Percentiles rank a stretch among this genome's conserved stretches.
Conservation (phyloP, 2,797 vertebrate species). For the Podarcis siculus region DNA sequence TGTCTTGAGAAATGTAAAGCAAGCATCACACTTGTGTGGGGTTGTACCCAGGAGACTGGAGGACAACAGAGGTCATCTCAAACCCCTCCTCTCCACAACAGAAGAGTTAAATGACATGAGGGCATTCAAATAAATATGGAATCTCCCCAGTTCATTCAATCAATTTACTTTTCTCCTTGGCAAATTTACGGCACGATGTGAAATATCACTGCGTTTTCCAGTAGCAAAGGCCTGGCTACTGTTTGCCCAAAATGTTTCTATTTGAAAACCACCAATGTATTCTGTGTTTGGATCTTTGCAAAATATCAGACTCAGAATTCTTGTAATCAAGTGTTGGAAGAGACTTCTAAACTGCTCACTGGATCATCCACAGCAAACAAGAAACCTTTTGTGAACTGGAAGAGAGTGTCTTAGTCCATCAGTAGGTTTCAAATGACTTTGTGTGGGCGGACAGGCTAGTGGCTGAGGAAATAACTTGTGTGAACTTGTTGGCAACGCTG, state of each 20-base stretch:
- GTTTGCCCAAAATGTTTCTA: neutral
- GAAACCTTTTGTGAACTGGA: neutral
- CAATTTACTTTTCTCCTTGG: neutral
- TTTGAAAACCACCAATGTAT: neutral
- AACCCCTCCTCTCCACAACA: neutral
- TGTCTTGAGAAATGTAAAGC: neutral
- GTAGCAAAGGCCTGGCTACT: neutral
- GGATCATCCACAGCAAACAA: neutral
- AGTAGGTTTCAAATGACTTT: too few relatives aligned
- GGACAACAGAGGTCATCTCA: neutral
- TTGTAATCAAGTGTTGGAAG: neutral
- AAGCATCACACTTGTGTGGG: neutral
- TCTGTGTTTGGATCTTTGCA: neutral
- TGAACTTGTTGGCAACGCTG: neutral
- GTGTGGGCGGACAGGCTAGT: neutral
- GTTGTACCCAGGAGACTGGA: neutral
- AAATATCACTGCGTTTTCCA: neutral
- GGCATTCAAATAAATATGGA: neutral
- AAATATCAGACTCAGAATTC: neutral
- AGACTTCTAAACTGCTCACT: neutral
- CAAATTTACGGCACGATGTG: neutral
- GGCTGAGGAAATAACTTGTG: neutral
- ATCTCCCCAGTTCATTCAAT: neutral
- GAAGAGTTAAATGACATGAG: neutral
- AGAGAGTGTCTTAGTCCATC: neutral